phyloP scores from a whole-genome alignment of 1,140 invertebrate species.

The Bombus huntii region DNA sequence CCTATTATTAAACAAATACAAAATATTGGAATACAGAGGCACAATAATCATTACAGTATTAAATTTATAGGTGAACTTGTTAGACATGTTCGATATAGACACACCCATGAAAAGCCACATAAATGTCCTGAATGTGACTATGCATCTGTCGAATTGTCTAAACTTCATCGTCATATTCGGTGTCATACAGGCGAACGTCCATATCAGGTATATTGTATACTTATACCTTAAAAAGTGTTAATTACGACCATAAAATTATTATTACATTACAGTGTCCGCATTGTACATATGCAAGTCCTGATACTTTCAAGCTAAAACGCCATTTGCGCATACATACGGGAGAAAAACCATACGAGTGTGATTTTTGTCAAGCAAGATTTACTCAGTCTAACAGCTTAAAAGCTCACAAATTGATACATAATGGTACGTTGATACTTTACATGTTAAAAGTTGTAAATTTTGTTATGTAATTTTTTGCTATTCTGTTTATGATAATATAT shows the following conservation, averaged over 20 bases:
- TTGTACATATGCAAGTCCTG: conserved; percentile 98
- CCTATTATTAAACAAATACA: too few species aligned
- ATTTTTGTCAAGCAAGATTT: conserved; percentile 94
- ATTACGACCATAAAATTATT: neutral
- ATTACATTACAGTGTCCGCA: conserved; percentile 90
- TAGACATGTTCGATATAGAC: conserved; percentile 94
- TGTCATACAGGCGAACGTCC: conserved; percentile 95
- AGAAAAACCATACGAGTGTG: conserved; percentile 97
- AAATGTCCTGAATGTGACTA: conserved; percentile 97
- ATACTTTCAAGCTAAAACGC: conserved; percentile 98
- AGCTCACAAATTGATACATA: conserved; percentile 97
- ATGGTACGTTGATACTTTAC: conserved; percentile 86
- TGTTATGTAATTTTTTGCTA: neutral
- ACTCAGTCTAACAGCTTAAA: conserved; percentile 98
- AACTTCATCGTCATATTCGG: conserved; percentile 95
- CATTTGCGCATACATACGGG: conserved; percentile 98
- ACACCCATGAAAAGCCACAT: conserved; percentile 98
- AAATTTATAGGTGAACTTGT: conserved; percentile 91
- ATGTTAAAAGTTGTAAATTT: conserved; percentile 1
- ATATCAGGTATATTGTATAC: conserved; percentile 87
- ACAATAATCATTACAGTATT: neutral
- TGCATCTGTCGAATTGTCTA: conserved; percentile 96
- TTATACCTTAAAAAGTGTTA: too few species aligned
- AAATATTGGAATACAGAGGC: too few species aligned
- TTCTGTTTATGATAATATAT: neutral